phyloP scores from a whole-genome alignment of 2,888 invertebrate species.

The Agrotis ipsilon region DNA sequence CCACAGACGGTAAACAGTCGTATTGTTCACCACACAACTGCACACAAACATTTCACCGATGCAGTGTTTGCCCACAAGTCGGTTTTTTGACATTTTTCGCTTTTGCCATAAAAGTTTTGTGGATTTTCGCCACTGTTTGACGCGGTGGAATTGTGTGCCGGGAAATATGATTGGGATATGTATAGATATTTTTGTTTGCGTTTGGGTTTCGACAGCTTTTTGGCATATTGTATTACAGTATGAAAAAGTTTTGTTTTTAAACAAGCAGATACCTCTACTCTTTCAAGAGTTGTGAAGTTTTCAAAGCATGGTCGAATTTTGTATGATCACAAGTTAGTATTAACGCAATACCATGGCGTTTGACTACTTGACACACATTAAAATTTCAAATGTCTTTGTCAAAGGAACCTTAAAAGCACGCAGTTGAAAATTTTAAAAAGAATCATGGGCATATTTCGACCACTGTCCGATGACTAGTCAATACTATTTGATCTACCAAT shows the following conservation, averaged over 20 bases:
- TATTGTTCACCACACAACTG: slow-evolving; percentile 54
- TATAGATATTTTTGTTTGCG: slow-evolving; percentile 1
- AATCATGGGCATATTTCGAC: too few relatives aligned
- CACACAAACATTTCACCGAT: slow-evolving; percentile 54
- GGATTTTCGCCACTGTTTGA: slow-evolving; percentile 18
- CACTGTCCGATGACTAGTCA: background rate
- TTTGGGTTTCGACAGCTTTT: slow-evolving; percentile 2
- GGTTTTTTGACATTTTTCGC: slow-evolving; percentile 53
- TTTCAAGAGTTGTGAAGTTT: too few relatives aligned
- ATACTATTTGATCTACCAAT: background rate
- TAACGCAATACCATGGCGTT: too few relatives aligned
- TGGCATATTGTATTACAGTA: background rate
- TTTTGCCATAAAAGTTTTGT: slow-evolving; percentile 30
- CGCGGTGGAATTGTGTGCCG: background rate
- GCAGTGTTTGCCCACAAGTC: slow-evolving; percentile 47
- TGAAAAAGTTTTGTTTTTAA: background rate
- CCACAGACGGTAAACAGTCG: slow-evolving; percentile 80
- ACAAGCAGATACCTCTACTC: too few relatives aligned
- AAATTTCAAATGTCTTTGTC: too few relatives aligned
- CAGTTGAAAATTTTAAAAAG: too few relatives aligned
- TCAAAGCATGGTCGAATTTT: too few relatives aligned
- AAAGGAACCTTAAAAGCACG: too few relatives aligned
- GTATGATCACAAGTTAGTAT: too few relatives aligned
- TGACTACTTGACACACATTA: too few relatives aligned
- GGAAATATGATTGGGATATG: slow-evolving; percentile 14